phyloP scores from a whole-genome alignment of 1,140 invertebrate genomes.

The Pemphigus obesinymphae region DNA sequence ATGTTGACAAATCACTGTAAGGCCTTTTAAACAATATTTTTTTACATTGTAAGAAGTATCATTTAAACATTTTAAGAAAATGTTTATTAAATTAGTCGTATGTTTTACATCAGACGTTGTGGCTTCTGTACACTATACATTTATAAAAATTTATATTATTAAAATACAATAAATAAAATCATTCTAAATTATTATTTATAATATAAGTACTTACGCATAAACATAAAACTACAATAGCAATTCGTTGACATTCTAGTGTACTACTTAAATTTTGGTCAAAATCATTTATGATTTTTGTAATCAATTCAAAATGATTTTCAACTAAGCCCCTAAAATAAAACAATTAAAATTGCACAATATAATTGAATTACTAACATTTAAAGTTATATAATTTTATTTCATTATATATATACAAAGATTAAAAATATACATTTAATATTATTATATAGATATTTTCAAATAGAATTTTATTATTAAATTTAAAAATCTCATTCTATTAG shows the following conservation, averaged over 20 bases:
- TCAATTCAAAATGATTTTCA: conserved; percentile 16
- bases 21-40: conserved; percentile 37
- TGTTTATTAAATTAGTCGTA: conserved; percentile 18
- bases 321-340: conserved; percentile 9
- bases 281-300: conserved; percentile 12
- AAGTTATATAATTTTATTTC: too few relatives aligned
- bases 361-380: too few relatives aligned
- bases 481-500: too few relatives aligned
- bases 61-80: conserved; percentile 20
- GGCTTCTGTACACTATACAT: conserved; percentile 12
- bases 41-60: neutral
- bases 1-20: conserved; percentile 28
- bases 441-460: too few relatives aligned
- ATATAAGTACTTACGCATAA: conserved; percentile 24
- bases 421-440: too few relatives aligned
- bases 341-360: too few relatives aligned
- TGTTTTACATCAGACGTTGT: neutral
- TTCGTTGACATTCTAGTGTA: conserved; percentile 33
- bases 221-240: conserved; percentile 6
- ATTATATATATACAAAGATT: too few relatives aligned
- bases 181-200: neutral
- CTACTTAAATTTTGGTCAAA: conserved; percentile 14
- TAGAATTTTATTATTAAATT: too few relatives aligned
- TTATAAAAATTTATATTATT: neutral
- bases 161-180: neutral